These are phyloP conservation scores for Potorous gilbertii DNA, from an alignment of 2,797 vertebrate species.

Conservation along the genomic window DNA sequence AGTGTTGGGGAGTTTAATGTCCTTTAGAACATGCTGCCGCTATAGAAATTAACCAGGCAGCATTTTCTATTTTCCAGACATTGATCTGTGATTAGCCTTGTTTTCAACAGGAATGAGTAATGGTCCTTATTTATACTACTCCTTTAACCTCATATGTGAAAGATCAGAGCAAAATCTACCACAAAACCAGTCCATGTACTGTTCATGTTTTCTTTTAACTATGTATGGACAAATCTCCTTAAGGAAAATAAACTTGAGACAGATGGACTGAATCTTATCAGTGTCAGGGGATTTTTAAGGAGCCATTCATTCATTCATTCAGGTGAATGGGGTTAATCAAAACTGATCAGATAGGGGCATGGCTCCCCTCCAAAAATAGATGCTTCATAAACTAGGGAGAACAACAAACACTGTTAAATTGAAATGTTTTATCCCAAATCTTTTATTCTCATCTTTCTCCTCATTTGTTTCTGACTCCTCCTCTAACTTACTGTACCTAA, in stretches of 20 bases:
- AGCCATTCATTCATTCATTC: background rate
- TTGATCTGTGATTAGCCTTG: conserved; percentile 27
- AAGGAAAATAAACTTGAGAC: conserved; percentile 26
- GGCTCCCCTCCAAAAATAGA: background rate
- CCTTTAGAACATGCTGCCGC: background rate
- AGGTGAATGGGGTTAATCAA: conserved; percentile 1
- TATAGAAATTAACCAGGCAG: conserved; percentile 44
- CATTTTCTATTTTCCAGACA: conserved; percentile 33
- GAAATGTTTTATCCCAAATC: background rate
- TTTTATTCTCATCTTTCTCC: background rate
- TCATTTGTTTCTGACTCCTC: background rate
- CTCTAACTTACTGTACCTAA: background rate
- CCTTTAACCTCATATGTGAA: conserved; percentile 50
- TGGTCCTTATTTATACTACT: conserved; percentile 33
- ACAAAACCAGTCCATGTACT: conserved; percentile 14
- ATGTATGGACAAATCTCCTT: background rate
- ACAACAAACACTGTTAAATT: background rate
- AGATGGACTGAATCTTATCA: background rate
- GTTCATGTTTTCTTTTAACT: background rate
- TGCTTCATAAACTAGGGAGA: background rate
- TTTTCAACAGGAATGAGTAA: conserved; percentile 43
- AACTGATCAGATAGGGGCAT: background rate
- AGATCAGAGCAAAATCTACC: conserved; percentile 12
- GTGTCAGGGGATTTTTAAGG: background rate
- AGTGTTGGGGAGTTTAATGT: background rate